Evolutionary conservation across 2,797 vertebrate genomes (phyloP).

Genomic region (Gymnothorax javanicus): DNA sequence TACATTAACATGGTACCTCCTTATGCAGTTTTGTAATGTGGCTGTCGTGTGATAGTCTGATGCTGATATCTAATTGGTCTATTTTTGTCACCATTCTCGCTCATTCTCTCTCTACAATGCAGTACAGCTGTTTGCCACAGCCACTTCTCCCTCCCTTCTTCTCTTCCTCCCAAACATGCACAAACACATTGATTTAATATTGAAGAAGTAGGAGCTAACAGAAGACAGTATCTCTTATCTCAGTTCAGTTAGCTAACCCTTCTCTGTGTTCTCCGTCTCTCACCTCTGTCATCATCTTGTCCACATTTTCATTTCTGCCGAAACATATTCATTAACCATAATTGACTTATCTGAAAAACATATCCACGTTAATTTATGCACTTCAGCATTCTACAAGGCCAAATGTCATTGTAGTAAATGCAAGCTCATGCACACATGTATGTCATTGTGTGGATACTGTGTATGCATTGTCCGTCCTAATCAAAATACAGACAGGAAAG

Average conservation of each 20-base stretch:
- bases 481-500: not conserved
- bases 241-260: not conserved
- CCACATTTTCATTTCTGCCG: not conserved
- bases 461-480: not conserved
- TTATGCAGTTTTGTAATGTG: not conserved
- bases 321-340: not conserved
- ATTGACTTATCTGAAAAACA: not conserved
- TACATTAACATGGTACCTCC: not conserved
- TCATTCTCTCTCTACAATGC: conserved; percentile 43
- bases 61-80: conserved; percentile 74
- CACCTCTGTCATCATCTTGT: not conserved
- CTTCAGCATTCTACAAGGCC: not conserved
- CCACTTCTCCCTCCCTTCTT: not conserved
- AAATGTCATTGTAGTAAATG: not conserved
- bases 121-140: conserved; percentile 6
- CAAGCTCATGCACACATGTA: not conserved
- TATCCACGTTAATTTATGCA: not conserved
- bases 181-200: not conserved
- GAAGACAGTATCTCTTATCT: conserved; percentile 14
- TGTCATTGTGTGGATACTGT: not conserved
- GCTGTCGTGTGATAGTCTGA: conserved; percentile 43
- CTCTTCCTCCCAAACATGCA: not conserved
- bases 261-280: not conserved
- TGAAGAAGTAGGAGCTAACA: not conserved
- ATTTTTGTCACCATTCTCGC: conserved; percentile 45